Conservation (phyloP, 2,797 vertebrate genomes). For the Cygnus olor region DNA sequence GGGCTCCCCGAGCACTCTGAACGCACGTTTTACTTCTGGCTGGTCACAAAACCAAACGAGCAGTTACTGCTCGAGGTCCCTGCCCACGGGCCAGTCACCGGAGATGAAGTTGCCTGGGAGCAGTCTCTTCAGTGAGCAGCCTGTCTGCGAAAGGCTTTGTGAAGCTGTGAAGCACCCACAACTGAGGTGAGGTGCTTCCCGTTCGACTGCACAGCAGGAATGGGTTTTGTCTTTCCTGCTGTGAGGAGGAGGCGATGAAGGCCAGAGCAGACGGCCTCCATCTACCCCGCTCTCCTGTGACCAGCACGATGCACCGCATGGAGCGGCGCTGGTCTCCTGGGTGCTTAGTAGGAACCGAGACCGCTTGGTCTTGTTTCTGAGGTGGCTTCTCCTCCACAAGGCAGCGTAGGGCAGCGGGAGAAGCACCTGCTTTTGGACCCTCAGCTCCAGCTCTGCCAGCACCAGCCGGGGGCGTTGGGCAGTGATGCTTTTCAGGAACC, state of each 20-base stretch:
- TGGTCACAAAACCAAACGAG: not conserved
- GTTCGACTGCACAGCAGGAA: not conserved
- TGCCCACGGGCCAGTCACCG: not conserved
- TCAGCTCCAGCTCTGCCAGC: not conserved
- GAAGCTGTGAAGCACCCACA: not conserved
- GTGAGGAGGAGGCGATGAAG: not conserved
- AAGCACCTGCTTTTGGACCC: not conserved
- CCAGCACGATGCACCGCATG: rapidly evolving
- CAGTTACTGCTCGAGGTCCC: not conserved
- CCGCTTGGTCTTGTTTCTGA: not conserved
- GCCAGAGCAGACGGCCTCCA: not conserved
- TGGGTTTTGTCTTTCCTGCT: not conserved
- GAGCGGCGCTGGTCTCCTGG: rapidly evolving
- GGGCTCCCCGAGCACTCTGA: not conserved
- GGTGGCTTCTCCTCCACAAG: rapidly evolving
- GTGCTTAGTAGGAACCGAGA: rapidly evolving
- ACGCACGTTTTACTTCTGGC: not conserved
- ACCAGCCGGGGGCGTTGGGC: not conserved
- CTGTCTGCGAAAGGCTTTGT: not conserved
- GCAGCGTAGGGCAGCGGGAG: not conserved
- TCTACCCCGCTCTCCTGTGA: not conserved
- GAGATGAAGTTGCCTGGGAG: not conserved
- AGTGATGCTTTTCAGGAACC: rapidly evolving
- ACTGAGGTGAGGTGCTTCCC: not conserved
- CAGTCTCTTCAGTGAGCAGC: not conserved